phyloP scores from a whole-genome alignment of 1,140 invertebrate species.

The Campoletis sonorensis region DNA sequence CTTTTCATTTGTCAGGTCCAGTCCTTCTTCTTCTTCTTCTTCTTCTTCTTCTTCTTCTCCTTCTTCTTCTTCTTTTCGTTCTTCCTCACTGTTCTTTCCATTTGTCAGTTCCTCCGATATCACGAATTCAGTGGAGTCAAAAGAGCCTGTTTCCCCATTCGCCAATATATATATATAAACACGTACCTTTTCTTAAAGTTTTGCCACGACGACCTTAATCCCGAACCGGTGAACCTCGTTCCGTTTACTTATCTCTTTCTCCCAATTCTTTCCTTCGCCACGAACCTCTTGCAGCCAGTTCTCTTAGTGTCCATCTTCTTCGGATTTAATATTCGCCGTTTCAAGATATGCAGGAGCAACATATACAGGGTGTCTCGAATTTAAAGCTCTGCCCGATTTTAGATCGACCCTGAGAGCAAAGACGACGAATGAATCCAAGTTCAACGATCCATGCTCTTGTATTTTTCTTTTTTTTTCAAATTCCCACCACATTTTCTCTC shows the following conservation, averaged over 20 bases:
- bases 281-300: neutral
- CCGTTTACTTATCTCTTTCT: conserved; percentile 19
- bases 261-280: neutral
- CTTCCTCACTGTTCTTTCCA: conserved; percentile 8
- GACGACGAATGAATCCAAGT: no score
- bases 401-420: no score
- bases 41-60: neutral
- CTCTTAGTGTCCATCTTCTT: conserved; percentile 7
- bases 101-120: conserved; percentile 12
- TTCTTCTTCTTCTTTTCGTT: neutral
- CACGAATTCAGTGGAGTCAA: neutral
- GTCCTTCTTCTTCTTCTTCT: neutral
- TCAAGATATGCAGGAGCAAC: neutral
- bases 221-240: conserved; percentile 33
- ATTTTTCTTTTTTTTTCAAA: no score
- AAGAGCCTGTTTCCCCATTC: neutral
- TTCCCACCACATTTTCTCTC: no score
- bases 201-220: conserved; percentile 25
- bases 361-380: neutral
- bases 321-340: neutral
- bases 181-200: neutral
- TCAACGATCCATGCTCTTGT: no score
- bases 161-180: neutral
- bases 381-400: no score
- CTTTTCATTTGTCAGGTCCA: conserved; percentile 14